Conservation (phyloP, 2,113 vertebrate genomes). For the Machaerirhynchus nigripectus region DNA sequence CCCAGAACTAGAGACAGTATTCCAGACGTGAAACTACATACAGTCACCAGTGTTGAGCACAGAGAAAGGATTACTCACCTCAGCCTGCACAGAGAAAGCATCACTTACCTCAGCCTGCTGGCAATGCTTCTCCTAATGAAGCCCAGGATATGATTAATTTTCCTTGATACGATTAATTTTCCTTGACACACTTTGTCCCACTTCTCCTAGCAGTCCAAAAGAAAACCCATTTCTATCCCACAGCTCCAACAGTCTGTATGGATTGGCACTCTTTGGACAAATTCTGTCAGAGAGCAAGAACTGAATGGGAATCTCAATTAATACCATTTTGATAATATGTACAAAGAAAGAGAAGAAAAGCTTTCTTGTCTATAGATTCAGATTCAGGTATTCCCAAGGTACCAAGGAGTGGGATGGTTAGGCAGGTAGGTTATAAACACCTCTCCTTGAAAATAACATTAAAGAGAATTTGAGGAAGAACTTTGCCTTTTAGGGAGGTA, state of each 20-base stretch:
- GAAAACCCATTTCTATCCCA: not conserved
- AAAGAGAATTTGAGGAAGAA: not conserved
- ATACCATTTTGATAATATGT: not conserved
- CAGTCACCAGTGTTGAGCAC: not conserved
- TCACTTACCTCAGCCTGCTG: not conserved
- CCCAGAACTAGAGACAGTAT: not conserved
- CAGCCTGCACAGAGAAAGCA: not conserved
- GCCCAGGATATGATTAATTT: not conserved
- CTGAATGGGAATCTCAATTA: not conserved
- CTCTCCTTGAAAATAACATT: not conserved
- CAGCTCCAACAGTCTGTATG: not conserved
- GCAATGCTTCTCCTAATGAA: not conserved
- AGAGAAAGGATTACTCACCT: not conserved
- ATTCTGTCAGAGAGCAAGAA: not conserved
- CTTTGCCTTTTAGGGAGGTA: not conserved
- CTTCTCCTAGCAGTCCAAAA: not conserved
- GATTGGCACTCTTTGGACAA: not conserved
- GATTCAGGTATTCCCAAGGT: not conserved
- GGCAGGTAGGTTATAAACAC: not conserved
- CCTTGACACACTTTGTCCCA: not conserved
- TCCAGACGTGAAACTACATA: not conserved
- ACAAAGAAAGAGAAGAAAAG: not conserved
- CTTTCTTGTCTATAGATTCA: not conserved
- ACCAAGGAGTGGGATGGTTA: not conserved
- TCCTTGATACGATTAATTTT: not conserved